A percentile compares a stretch with the other conserved stretches of the same genome.
Conservation (phyloP, 2,797 vertebrate species). For the Martes flavigula region DNA sequence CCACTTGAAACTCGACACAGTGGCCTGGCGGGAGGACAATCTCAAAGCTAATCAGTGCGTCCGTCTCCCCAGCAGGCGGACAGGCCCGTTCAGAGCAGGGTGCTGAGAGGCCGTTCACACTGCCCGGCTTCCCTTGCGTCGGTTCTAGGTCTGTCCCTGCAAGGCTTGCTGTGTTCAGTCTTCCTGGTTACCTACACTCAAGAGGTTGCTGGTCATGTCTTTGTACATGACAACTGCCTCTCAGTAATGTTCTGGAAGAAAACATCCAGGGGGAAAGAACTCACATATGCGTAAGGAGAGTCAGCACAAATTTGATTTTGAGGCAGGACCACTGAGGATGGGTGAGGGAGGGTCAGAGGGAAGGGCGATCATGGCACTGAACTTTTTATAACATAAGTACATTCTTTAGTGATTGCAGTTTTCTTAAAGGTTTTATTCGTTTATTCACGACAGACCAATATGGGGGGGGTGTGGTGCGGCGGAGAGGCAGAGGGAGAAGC, state of each 20-base stretch:
- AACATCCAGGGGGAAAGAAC: neutral
- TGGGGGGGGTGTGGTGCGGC: neutral
- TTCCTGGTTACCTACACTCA: neutral
- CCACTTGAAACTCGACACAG: neutral
- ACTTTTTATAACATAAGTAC: neutral
- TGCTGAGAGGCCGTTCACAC: neutral
- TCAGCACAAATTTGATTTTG: neutral
- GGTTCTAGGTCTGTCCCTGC: neutral
- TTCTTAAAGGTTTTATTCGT: neutral
- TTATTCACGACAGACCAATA: neutral
- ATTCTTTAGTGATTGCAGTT: slow-evolving; percentile 4
- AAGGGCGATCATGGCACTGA: neutral
- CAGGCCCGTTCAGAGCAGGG: neutral
- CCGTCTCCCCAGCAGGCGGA: neutral
- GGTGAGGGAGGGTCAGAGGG: neutral
- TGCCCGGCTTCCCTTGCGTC: neutral
- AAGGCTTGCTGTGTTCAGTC: neutral
- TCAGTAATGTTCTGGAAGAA: neutral
- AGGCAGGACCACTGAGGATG: neutral
- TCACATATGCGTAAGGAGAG: neutral
- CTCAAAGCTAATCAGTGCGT: neutral
- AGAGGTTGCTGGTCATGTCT: neutral
- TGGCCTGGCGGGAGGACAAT: neutral
- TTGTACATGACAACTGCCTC: neutral
- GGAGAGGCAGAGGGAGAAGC: neutral